These are phyloP conservation scores for Indri indri DNA, from an alignment of 2,113 vertebrate genomes.

Conservation along the genomic window DNA sequence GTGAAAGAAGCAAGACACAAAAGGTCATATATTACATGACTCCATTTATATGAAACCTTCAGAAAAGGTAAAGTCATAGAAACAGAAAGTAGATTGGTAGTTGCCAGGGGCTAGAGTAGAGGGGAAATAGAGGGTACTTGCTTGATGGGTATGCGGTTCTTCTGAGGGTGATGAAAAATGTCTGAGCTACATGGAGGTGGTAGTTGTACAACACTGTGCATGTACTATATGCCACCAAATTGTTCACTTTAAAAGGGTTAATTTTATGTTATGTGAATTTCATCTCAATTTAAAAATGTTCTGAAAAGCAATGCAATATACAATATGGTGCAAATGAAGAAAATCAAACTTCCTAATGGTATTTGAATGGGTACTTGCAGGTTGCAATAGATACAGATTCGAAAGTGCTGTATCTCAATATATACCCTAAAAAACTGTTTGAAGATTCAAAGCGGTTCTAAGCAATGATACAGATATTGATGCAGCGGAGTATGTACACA, in stretches of 20 bases:
- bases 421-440: background rate
- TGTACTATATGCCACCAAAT: background rate
- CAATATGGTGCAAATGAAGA: background rate
- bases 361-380: background rate
- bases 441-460: background rate
- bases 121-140: background rate
- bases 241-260: background rate
- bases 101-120: background rate
- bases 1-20: slow-evolving; percentile 6
- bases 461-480: background rate
- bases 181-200: background rate
- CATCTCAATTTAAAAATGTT: background rate
- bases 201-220: background rate
- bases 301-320: background rate
- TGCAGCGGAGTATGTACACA: background rate
- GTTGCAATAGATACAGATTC: background rate
- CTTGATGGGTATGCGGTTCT: background rate
- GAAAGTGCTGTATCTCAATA: background rate
- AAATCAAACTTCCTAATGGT: background rate
- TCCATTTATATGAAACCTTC: background rate
- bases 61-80: background rate
- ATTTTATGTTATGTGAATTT: background rate
- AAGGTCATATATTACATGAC: background rate
- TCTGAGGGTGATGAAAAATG: background rate
- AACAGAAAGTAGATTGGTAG: background rate